phyloP scores from a whole-genome alignment of 2,888 invertebrate genomes.

The Protophormia terraenovae region DNA sequence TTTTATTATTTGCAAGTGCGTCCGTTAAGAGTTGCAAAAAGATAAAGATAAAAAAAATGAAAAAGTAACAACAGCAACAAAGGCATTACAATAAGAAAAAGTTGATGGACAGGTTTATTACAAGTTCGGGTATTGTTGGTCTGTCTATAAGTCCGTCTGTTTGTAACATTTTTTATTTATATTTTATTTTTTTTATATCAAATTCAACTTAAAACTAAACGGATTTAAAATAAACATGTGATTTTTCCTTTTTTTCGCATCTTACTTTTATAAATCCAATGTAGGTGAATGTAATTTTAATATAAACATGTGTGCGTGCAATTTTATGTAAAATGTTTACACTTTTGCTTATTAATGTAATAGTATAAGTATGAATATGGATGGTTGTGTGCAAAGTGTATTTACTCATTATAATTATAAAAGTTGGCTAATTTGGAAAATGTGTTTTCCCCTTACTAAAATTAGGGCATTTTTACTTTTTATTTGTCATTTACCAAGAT shows the following conservation, averaged over 20 bases:
- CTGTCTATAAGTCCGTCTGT: neutral
- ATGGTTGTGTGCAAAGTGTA: neutral
- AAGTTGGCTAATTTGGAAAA: constrained; percentile 5
- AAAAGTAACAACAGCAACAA: neutral
- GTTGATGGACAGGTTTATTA: constrained; percentile 61
- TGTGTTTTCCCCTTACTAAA: constrained; percentile 8
- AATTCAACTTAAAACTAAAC: constrained; percentile 42
- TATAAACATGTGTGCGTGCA: neutral
- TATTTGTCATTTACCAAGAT: neutral
- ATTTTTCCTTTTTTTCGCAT: neutral
- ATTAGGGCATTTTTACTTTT: neutral
- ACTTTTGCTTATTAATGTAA: constrained; percentile 41
- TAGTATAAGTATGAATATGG: neutral
- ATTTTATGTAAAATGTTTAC: constrained; percentile 16
- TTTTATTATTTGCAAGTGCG: constrained; percentile 25
- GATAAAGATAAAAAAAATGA: constrained; percentile 16
- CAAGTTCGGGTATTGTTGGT: constrained; percentile 13
- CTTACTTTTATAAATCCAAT: neutral
- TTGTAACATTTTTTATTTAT: constrained; percentile 2
- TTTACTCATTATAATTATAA: constrained; percentile 22
- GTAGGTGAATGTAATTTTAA: constrained; percentile 41
- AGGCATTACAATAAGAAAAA: constrained; percentile 41
- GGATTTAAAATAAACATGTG: constrained; percentile 51
- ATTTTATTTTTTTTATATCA: neutral
- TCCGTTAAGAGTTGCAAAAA: constrained; percentile 46